phyloP scores from a whole-genome alignment of 2,797 vertebrate genomes.

The Parauchenoglanis punctatus region DNA sequence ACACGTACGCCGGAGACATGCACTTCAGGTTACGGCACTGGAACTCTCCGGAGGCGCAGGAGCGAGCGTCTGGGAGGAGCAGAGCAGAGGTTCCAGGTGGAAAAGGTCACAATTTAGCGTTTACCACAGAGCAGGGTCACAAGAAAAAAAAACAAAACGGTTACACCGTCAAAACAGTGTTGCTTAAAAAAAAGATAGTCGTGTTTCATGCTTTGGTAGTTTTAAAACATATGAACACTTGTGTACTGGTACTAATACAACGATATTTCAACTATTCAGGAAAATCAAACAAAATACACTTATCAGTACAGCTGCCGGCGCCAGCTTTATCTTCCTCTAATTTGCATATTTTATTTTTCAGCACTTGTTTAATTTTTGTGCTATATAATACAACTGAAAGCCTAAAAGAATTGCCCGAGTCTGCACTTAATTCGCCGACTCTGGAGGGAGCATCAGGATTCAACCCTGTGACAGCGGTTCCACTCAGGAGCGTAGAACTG shows the following conservation, averaged over 20 bases:
- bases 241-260: not conserved
- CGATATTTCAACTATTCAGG: not conserved
- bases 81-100: not conserved
- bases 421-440: not conserved
- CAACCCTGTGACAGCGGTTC: not conserved
- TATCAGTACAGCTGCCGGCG: too few relatives aligned
- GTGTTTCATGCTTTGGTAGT: not conserved
- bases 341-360: not conserved
- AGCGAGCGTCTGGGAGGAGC: conserved; percentile 71
- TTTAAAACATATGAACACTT: not conserved
- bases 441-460: not conserved
- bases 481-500: not conserved
- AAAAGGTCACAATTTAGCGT: not conserved
- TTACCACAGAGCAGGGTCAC: not conserved
- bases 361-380: not conserved
- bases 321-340: not conserved
- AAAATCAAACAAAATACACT: too few relatives aligned
- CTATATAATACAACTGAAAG: not conserved
- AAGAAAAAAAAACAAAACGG: not conserved
- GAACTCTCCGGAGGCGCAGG: conserved; percentile 87
- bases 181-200: not conserved
- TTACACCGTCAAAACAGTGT: not conserved
- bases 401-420: not conserved
- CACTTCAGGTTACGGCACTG: conserved; percentile 88
- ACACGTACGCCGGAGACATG: conserved; percentile 86